Base-by-base conservation (phyloP, 2,797 vertebrate species). In the Diplodus puntazzo region DNA sequence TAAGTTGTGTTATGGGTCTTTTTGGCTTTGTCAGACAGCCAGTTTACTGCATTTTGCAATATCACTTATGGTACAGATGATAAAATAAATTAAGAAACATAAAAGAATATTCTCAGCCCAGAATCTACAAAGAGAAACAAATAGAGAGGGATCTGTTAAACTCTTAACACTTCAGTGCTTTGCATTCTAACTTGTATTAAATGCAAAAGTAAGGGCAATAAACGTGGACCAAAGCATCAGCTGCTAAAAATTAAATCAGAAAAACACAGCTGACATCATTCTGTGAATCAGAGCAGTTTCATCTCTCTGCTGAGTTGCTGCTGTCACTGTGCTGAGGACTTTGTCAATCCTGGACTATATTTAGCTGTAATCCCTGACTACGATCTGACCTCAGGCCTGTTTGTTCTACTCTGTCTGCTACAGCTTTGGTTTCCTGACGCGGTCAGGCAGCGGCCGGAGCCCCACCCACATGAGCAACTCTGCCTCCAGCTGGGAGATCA, bases 381-480 rank as follows among this genome's bases (percentile, higher is more conserved):
- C 79, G 69, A 70, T 80, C 81, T 92, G 81, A 91, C 87, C 86
- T 25, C 86, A 60, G 69, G 65, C 54, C 70, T 82, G 67, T 85
- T 63, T 84, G 66, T 69, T 67, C 83, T 79, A n/a, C 86, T 85
- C 67, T 81, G 89, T 67, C 85, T 49, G 73, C 84, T 77, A 68
- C 92, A 99, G 97, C 88, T 98, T 99, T 88, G 95, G 96, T 72
- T 95, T 96, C 58, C 97, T 97, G 94, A 95, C 96, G 27, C 93
- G 92, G 25, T 92, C 93, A 21, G 90, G 92, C 88, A 94, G 88
- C 86, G 50, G 69, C 30, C 89, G 79, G 69, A 92, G 89, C 87
- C 89, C 89, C 87, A 70, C 89, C 82, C 30, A 89, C 87, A 92
- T 89, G 61, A 90, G 34, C 85, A 92, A 50, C 90, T 91, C 95